phyloP scores from a whole-genome alignment of 2,797 vertebrate genomes.

The Anas flavirostris region DNA sequence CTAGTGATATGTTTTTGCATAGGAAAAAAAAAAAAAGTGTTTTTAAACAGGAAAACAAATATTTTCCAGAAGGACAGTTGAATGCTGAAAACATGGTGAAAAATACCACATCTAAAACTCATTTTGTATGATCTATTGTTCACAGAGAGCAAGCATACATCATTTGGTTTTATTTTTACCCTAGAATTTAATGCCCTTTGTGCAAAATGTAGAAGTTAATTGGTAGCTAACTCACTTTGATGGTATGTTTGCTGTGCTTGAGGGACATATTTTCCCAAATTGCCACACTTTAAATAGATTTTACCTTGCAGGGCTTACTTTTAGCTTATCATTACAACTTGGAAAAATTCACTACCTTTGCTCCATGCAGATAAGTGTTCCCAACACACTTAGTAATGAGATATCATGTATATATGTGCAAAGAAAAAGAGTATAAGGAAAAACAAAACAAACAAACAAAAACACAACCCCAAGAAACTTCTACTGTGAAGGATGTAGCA shows the following conservation, averaged over 20 bases:
- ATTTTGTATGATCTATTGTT: constrained; percentile 61
- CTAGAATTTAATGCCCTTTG: constrained; percentile 53
- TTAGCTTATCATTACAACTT: constrained; percentile 59
- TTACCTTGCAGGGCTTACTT: constrained; percentile 69
- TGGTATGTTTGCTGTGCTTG: constrained; percentile 65
- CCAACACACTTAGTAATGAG: constrained; percentile 57
- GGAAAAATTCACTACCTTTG: constrained; percentile 55
- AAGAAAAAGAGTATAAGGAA: background rate
- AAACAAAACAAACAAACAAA: background rate
- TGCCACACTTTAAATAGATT: constrained; percentile 68
- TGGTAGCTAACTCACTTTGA: constrained; percentile 76
- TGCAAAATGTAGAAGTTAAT: constrained; percentile 72
- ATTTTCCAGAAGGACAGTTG: constrained; percentile 19
- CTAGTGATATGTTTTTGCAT: background rate
- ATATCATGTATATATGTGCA: constrained; percentile 40
- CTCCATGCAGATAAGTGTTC: constrained; percentile 35
- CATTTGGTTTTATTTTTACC: constrained; percentile 69
- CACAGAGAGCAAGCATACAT: constrained; percentile 28
- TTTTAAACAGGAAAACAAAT: constrained; percentile 47
- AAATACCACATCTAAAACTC: background rate
- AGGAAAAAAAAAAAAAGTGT: background rate
- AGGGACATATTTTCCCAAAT: constrained; percentile 68
- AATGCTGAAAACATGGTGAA: constrained; percentile 31
- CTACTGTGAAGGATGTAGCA: constrained; percentile 4
- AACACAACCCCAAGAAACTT: background rate